phyloP scores from a whole-genome alignment of 2,888 invertebrate species.

The Cerastis rubricosa region DNA sequence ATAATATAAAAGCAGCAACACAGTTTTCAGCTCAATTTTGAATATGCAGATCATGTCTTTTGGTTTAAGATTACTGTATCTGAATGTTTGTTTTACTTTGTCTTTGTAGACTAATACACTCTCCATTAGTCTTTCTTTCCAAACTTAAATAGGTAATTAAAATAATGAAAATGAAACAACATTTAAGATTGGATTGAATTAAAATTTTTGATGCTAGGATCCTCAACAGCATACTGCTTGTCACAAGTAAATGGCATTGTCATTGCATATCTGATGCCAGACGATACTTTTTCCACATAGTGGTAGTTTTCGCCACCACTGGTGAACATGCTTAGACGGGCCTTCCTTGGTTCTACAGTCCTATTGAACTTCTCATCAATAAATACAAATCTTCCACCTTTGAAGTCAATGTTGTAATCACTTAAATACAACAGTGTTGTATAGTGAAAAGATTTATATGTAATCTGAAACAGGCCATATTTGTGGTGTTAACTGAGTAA shows the following conservation, averaged over 20 bases:
- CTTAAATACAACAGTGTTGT: constrained; percentile 95
- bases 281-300: constrained; percentile 94
- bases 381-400: constrained; percentile 96
- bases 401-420: constrained; percentile 94
- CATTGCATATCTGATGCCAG: constrained; percentile 95
- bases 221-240: constrained; percentile 92
- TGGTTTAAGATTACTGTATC: no score
- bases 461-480: constrained; percentile 91
- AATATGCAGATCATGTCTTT: no score
- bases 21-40: no score
- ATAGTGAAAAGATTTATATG: constrained; percentile 96
- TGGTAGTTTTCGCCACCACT: constrained; percentile 97
- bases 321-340: constrained; percentile 95
- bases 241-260: constrained; percentile 97
- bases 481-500: background rate
- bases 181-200: constrained; percentile 62
- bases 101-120: no score
- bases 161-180: constrained; percentile 33
- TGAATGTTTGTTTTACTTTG: no score
- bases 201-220: constrained; percentile 79
- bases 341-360: constrained; percentile 94
- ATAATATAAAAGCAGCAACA: no score
- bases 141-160: background rate
- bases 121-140: no score
- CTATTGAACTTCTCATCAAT: constrained; percentile 92